These are phyloP conservation scores for Aphis craccivora DNA, from an alignment of 1,140 invertebrate genomes.

Conservation along the genomic window DNA sequence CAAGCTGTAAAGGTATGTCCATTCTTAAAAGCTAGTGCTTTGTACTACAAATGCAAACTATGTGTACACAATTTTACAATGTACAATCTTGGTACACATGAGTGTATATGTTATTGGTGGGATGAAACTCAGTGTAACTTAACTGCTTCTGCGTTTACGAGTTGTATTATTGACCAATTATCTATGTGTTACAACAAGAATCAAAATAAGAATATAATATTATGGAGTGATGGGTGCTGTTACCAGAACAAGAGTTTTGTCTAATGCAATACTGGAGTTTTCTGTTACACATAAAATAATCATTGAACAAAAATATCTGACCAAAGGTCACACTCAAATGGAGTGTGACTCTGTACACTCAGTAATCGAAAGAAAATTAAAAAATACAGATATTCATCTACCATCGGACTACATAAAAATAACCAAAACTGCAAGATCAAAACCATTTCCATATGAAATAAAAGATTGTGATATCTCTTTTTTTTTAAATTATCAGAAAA, in stretches of 20 bases:
- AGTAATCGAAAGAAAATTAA: slow-evolving; percentile 55
- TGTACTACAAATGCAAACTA: slow-evolving; percentile 63
- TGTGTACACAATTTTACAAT: slow-evolving; percentile 65
- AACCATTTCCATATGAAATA: slow-evolving; percentile 59
- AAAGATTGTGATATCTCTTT: slow-evolving; percentile 57
- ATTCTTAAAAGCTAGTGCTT: neutral
- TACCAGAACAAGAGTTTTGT: slow-evolving; percentile 63
- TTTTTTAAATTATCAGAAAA: slow-evolving; percentile 59
- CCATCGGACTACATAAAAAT: neutral
- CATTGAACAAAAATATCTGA: slow-evolving; percentile 63
- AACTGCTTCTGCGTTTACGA: slow-evolving; percentile 64
- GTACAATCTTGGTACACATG: slow-evolving; percentile 63
- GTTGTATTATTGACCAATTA: slow-evolving; percentile 51
- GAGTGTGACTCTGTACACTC: slow-evolving; percentile 63
- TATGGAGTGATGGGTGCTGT: slow-evolving; percentile 62
- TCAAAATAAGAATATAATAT: slow-evolving; percentile 59
- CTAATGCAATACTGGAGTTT: slow-evolving; percentile 61
- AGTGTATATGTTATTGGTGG: no score
- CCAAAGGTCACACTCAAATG: slow-evolving; percentile 63
- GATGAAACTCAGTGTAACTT: slow-evolving; percentile 63
- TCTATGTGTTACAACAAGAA: slow-evolving; percentile 11
- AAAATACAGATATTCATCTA: slow-evolving; percentile 40
- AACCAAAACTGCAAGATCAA: neutral
- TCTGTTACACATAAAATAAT: slow-evolving; percentile 59
- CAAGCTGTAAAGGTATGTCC: neutral